phyloP scores from a whole-genome alignment of 2,888 invertebrate genomes.

The Endotricha flammealis region DNA sequence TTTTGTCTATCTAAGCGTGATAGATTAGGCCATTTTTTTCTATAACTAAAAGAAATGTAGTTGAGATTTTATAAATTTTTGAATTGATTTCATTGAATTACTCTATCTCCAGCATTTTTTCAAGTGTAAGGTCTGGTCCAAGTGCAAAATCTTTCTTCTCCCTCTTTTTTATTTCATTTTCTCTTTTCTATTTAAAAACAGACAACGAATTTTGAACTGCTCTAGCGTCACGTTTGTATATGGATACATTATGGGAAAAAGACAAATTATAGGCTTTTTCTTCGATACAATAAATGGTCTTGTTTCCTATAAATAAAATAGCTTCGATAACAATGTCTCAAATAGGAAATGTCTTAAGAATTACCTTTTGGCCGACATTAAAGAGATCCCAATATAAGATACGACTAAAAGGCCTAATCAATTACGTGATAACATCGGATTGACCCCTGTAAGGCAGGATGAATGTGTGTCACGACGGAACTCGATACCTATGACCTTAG shows the following conservation, averaged over 20 bases:
- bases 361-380: constrained; percentile 29
- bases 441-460: constrained; percentile 28
- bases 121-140: too few relatives aligned
- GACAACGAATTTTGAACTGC: constrained; percentile 1
- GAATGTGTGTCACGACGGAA: constrained; percentile 27
- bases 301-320: constrained; percentile 3
- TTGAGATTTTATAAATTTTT: too few relatives aligned
- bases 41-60: not conserved
- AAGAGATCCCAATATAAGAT: constrained; percentile 42
- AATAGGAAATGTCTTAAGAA: constrained; percentile 18
- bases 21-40: not conserved
- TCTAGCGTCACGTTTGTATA: too few relatives aligned
- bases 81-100: too few relatives aligned
- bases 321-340: constrained; percentile 7
- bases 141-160: too few relatives aligned
- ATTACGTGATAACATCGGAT: constrained; percentile 48
- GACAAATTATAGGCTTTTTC: too few relatives aligned
- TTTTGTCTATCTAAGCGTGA: constrained; percentile 3
- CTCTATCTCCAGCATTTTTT: too few relatives aligned
- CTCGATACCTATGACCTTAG: constrained; percentile 7
- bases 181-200: too few relatives aligned
- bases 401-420: constrained; percentile 53
- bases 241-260: too few relatives aligned
- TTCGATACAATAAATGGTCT: too few relatives aligned
- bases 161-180: too few relatives aligned